phyloP scores from a whole-genome alignment of 2,888 invertebrate genomes.

The Mythimna albipuncta region DNA sequence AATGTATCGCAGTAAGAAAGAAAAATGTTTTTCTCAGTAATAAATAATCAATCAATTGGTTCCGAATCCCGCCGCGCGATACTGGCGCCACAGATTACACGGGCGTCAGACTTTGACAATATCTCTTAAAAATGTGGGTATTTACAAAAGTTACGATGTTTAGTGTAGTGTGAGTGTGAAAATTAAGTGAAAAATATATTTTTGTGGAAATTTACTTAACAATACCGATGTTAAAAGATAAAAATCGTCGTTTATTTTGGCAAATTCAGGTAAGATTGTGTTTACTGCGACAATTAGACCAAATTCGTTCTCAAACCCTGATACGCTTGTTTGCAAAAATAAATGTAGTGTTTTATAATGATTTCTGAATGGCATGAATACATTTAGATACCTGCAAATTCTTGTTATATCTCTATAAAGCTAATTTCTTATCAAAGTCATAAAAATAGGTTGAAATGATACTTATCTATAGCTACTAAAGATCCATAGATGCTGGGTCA shows the following conservation, averaged over 20 bases:
- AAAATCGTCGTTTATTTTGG: conserved; percentile 14
- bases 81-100: conserved; percentile 58
- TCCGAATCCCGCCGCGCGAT: conserved; percentile 50
- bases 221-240: conserved; percentile 23
- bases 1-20: neutral
- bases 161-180: conserved; percentile 1
- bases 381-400: too few species aligned
- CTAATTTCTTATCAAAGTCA: neutral
- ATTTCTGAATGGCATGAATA: neutral
- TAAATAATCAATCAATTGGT: conserved; percentile 64
- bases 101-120: conserved; percentile 18
- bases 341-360: too few species aligned
- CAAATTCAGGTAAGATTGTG: conserved; percentile 27
- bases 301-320: neutral
- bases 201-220: conserved; percentile 46
- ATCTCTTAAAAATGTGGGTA: conserved; percentile 61
- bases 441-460: neutral
- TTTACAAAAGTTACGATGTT: conserved; percentile 35
- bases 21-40: neutral
- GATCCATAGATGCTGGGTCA: conserved; percentile 11
- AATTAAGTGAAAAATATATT: conserved; percentile 42
- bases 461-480: neutral
- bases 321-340: neutral
- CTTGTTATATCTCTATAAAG: too few species aligned
- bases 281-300: conserved; percentile 3